Base-by-base conservation (phyloP, 2,797 vertebrate species). In the Ctenopoma kingsleyae region DNA sequence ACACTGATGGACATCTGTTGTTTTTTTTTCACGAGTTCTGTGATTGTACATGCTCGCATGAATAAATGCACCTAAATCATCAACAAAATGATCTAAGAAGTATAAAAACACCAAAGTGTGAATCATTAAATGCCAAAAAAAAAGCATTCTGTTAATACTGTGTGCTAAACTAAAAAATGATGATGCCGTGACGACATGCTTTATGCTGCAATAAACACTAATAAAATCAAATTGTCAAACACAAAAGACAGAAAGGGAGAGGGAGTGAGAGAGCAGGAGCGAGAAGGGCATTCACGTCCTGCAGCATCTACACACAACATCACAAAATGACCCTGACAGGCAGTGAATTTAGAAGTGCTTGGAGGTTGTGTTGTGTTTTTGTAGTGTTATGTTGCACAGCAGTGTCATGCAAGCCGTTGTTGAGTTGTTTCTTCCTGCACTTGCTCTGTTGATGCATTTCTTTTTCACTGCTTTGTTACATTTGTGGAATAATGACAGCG, bases 251-350 rank as follows among this genome's bases (percentile, higher is more conserved):
- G 57, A 73, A 51, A 48, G 53, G 44, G 32, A 52, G 58, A 62
- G 52, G 20, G 44, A 58, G 46, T 4, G 12, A 63, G 52, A 69
- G 79, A 58, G 57, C 7, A 25, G 53, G 66, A 51, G 52, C 58
- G 69, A 56, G 77, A 74, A 86, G 85, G 89, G 80, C 83, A 80
- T 67, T 41, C n/a, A 35, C 0, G 36, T 87, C 87, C 85, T 66
- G 70, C 81, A 88, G 90, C 82, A 63, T 83, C 87, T 65, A 75
- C 81, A 85, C 83, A 58, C 48, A 71, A 44, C 78, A 80, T 77
- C 68, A 47, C 81, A 87, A 82, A 88, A 67, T 50, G 58, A 73
- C 62, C 76, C 78, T 89, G 85, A 91, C 88, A 87, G 77, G 80
- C 88, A 87, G 76, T 82, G 76, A 62, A 71, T 84, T 79, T 68